Evolutionary conservation across 2,113 vertebrate species (phyloP).

Genomic region (Raja brachyura): DNA sequence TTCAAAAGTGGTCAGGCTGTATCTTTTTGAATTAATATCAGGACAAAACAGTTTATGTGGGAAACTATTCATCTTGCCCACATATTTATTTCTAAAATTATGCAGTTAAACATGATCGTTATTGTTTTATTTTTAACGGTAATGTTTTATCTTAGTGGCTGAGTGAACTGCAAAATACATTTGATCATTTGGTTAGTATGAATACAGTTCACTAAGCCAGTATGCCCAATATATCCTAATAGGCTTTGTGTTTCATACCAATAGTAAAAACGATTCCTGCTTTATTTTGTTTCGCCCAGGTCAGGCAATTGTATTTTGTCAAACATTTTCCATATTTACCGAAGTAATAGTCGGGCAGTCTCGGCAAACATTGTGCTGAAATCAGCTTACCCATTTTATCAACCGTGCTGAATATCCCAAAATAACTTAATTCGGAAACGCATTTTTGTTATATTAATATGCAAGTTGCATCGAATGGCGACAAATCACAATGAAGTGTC

Average conservation of each 20-base stretch:
- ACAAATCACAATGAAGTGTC: neutral
- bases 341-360: neutral
- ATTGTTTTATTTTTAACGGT: too few species aligned
- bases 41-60: neutral
- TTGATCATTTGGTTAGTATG: too few species aligned
- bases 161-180: too few species aligned
- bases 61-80: too few species aligned
- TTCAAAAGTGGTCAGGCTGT: neutral
- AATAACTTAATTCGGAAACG: neutral
- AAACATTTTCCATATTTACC: neutral
- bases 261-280: too few species aligned
- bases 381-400: neutral
- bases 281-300: neutral
- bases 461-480: neutral
- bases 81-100: too few species aligned
- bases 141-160: too few species aligned
- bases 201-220: neutral
- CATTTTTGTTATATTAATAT: neutral
- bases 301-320: neutral
- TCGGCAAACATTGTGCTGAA: neutral
- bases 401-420: neutral
- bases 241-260: neutral
- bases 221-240: too few species aligned
- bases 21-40: neutral
- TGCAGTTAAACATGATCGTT: neutral